A percentile compares a stretch with the other conserved stretches of the same genome.
These are phyloP conservation scores for Catocala sponsa DNA, from an alignment of 2,888 invertebrate genomes.

Conservation along the genomic window DNA sequence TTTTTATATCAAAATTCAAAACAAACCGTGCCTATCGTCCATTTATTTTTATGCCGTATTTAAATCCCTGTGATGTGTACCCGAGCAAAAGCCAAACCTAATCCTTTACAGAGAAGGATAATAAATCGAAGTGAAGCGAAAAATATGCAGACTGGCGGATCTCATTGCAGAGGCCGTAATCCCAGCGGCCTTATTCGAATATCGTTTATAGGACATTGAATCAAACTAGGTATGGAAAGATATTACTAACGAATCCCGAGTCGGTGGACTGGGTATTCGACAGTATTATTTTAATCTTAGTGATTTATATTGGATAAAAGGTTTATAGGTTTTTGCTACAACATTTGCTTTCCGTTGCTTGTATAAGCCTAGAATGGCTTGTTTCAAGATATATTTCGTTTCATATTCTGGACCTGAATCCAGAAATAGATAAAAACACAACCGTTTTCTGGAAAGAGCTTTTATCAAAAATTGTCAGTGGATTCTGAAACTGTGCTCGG, in stretches of 20 bases:
- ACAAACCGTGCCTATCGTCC: conserved; percentile 22
- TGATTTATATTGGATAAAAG: not conserved
- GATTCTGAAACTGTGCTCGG: no score
- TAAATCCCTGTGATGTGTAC: conserved; percentile 39
- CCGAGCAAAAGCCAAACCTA: conserved; percentile 45
- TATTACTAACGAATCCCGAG: conserved; percentile 18
- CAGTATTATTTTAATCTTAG: not conserved
- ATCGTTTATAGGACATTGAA: conserved; percentile 26
- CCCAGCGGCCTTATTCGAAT: conserved; percentile 35
- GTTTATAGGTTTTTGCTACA: no score
- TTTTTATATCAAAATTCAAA: conserved; percentile 24
- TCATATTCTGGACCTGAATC: no score
- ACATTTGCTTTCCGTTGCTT: no score
- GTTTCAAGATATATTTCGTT: no score
- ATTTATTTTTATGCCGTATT: conserved; percentile 37
- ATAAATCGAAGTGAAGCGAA: conserved; percentile 47
- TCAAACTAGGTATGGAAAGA: conserved; percentile 28
- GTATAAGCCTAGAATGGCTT: no score
- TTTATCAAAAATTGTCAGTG: no score
- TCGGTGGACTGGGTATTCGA: conserved; percentile 21
- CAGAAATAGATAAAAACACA: no score
- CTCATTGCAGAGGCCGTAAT: conserved; percentile 46
- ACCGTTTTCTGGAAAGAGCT: no score
- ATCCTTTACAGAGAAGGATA: conserved; percentile 32
- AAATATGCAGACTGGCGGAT: conserved; percentile 51